Evolutionary conservation across 2,113 vertebrate species (phyloP).

Genomic region (Telmatochromis sp.): DNA sequence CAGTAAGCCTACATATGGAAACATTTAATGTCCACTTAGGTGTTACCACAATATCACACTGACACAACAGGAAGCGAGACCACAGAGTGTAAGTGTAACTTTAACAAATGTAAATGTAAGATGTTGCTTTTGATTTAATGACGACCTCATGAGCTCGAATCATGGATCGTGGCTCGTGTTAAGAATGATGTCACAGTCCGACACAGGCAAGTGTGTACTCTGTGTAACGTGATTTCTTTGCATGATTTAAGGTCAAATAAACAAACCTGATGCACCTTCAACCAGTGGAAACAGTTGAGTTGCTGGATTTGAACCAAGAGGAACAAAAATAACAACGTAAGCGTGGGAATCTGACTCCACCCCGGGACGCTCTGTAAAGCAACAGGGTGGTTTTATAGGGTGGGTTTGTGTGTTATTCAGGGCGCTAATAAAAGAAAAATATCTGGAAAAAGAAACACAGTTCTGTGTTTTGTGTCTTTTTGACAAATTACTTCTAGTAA

Average conservation of each 20-base stretch:
- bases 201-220: not conserved
- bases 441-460: not conserved
- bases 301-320: not conserved
- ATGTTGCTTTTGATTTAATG: not conserved
- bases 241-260: rapidly evolving
- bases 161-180: rapidly evolving
- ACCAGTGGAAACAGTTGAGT: rapidly evolving
- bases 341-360: not conserved
- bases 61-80: rapidly evolving
- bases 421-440: rapidly evolving
- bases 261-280: not conserved
- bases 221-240: rapidly evolving
- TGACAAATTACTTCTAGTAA: not conserved
- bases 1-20: not conserved
- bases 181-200: not conserved
- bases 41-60: not conserved
- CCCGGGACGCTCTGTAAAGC: rapidly evolving
- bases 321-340: not conserved
- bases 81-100: not conserved
- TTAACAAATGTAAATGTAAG: not conserved
- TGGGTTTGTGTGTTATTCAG: not conserved
- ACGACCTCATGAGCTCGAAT: rapidly evolving
- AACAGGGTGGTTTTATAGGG: not conserved
- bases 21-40: not conserved
- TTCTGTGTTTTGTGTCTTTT: not conserved